Base-by-base conservation (phyloP, 2,888 invertebrate species). In the Sacculina carcini region DNA sequence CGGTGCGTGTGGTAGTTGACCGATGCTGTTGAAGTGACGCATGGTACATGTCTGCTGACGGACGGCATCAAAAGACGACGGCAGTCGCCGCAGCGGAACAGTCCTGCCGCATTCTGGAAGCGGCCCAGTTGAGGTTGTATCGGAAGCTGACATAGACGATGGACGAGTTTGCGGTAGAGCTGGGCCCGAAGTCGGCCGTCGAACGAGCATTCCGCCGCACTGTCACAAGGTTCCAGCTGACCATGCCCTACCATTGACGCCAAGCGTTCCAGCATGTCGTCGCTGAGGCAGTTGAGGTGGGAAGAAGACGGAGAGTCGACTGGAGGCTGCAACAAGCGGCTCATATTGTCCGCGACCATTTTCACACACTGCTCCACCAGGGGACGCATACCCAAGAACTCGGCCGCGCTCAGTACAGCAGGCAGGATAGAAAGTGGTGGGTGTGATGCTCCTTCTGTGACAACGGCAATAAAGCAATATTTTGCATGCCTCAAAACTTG, bases 361-460 rank as follows among this genome's bases (percentile, higher is more conserved):
- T 77, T 71, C 50, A 92, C 69, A 58, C 90, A 90, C 63, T 83
- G 82, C 58, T 83, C 74, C 3, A 89, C 72, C 49, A 92, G 68
- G 2, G 82, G 80, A 60, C 87, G 83, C 90, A 92, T 92, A 73
- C 87, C 68, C 26, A 94, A 69, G 64, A 92, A 94, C 31, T 87
- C 85, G 0, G 92, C 90, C 0, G 90, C 92, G 0, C 92, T 86
- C 54, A 92, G 71, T 50, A 94, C 81, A n/a, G n/a, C n/a, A n/a
- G n/a, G n/a, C n/a, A n/a, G n/a, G n/a, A n/a, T n/a, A n/a, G n/a
- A n/a, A n/a, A n/a, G n/a, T n/a, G n/a, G n/a, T n/a, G n/a, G n/a
- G n/a, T n/a, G n/a, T n/a, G n/a, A n/a, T n/a, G n/a, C n/a, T n/a
- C n/a, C n/a, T n/a, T n/a, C n/a, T n/a, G n/a, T n/a, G n/a, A n/a